These are phyloP conservation scores for Drepana arcuata DNA, from an alignment of 1,140 invertebrate genomes.

Conservation along the genomic window DNA sequence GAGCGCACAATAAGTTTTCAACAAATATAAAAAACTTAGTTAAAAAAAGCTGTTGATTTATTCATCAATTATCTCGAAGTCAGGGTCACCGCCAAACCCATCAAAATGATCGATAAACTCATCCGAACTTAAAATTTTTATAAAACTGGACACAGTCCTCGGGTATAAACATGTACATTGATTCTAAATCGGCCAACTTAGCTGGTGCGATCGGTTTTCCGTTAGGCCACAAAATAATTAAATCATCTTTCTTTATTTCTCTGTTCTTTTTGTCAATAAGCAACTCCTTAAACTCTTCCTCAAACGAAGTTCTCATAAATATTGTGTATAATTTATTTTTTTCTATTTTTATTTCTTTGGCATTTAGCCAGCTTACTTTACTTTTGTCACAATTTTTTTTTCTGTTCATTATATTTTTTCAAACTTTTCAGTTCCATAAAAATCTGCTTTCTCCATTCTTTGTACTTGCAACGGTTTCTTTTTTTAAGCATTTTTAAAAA, in stretches of 20 bases:
- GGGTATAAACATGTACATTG: neutral
- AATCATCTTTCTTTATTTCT: too few species aligned
- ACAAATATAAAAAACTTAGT: too few species aligned
- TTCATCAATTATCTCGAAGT: too few species aligned
- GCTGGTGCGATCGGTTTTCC: slow-evolving; percentile 18
- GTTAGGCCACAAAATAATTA: slow-evolving; percentile 14
- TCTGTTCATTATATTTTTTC: slow-evolving; percentile 15
- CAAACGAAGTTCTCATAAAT: too few species aligned
- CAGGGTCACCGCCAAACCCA: too few species aligned
- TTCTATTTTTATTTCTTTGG: slow-evolving; percentile 11
- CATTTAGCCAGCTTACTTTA: slow-evolving; percentile 14
- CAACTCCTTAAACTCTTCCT: too few species aligned
- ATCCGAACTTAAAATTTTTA: slow-evolving; percentile 2
- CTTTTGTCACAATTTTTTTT: slow-evolving; percentile 9
- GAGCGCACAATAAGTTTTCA: too few species aligned
- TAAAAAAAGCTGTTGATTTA: too few species aligned
- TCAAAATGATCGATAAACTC: too few species aligned
- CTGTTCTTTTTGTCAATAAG: too few species aligned
- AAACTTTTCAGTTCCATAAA: slow-evolving; percentile 8
- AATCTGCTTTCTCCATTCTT: slow-evolving; percentile 14
- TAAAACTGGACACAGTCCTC: neutral
- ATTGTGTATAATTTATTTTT: slow-evolving; percentile 8
- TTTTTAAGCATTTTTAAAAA: slow-evolving; percentile 14
- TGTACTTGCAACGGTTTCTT: slow-evolving; percentile 9
- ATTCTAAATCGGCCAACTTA: slow-evolving; percentile 2